Evolutionary conservation across 1,140 invertebrate species (phyloP).

Genomic region (Hormaphis cornu): DNA sequence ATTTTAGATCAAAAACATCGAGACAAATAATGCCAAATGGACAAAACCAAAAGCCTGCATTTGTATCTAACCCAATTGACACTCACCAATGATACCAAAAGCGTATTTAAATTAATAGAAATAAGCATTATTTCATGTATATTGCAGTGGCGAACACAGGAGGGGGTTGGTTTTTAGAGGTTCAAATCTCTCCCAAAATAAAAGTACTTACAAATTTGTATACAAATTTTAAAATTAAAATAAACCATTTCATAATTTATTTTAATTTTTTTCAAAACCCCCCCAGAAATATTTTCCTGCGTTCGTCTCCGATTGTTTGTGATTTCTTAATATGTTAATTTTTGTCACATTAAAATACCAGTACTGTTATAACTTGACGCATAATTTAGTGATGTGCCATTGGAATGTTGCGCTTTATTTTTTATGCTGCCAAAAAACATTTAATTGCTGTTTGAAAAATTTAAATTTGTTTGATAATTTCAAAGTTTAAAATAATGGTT

Average conservation of each 20-base stretch:
- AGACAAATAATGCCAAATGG: conserved; percentile 26
- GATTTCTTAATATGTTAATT: not conserved
- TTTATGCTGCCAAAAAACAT: conserved; percentile 5
- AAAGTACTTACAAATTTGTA: no score
- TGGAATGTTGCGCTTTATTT: conserved; percentile 12
- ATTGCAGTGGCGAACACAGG: no score
- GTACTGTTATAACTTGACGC: not conserved
- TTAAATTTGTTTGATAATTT: not conserved
- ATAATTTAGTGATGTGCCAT: conserved; percentile 13
- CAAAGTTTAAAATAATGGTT: conserved; percentile 4
- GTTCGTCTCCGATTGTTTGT: not conserved
- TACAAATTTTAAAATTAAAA: no score
- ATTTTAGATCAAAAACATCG: conserved; percentile 21
- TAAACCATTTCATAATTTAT: no score
- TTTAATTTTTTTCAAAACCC: no score
- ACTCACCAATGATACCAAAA: not conserved
- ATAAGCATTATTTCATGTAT: no score
- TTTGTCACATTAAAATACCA: conserved; percentile 9
- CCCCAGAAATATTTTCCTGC: no score
- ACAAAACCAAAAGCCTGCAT: conserved; percentile 26
- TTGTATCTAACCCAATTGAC: conserved; percentile 25
- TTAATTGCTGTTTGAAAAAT: conserved; percentile 12
- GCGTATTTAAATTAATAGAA: no score
- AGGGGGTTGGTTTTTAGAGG: no score
- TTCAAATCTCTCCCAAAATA: no score